Evolutionary conservation across 2,797 vertebrate species (phyloP), one percentile per base, ranked within the genome.

Genomic region (Parauchenoglanis punctatus): DNA sequence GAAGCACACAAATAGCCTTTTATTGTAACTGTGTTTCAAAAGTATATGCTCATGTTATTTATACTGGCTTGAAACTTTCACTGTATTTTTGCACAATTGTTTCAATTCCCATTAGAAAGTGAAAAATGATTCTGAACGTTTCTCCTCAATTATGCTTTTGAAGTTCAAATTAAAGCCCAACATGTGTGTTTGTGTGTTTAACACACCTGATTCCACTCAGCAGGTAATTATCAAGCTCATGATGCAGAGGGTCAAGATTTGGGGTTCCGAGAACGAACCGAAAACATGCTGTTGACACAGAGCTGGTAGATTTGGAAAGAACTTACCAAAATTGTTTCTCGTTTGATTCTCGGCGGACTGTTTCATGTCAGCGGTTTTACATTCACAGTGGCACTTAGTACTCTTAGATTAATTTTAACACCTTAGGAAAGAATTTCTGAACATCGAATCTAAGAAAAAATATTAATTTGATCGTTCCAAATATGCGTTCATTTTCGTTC

Each of bases 201-300:
- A 58, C 28, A 13, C 84, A 86, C 85, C 85, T 86, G 85, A 67
- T 78, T 86, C 46, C 73, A 68, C 54, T 80, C 77, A 23, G 54
- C 54, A 59, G 77, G 54, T 58, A 80, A 80, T 80, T 80, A 80
- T 40, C 77, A 17, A 13, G 77, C 4, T 20, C 28, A 35, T 35
- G 5, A 40, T 13, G 10, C 8, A 6, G 28, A 35, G 54, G 77
- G 77, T 58, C 54, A 23, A 12, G 54, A 59, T 35, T 10, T 58
- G 10, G 6, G 76, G 17, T 11, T 35, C 52, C 8, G 54, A 78
- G 49, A n/a, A 78, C 10, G 4, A 35, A 25, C 54, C 15, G 54
- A 81, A 59, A 61, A 25, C 85, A 80, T 23, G 52, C 63, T 28
- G 25, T 58, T 68, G 46, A 56, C 46, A 68, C 46, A 28, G 35